Conservation (phyloP, 1,140 invertebrate genomes). For the Streblospio benedicti region DNA sequence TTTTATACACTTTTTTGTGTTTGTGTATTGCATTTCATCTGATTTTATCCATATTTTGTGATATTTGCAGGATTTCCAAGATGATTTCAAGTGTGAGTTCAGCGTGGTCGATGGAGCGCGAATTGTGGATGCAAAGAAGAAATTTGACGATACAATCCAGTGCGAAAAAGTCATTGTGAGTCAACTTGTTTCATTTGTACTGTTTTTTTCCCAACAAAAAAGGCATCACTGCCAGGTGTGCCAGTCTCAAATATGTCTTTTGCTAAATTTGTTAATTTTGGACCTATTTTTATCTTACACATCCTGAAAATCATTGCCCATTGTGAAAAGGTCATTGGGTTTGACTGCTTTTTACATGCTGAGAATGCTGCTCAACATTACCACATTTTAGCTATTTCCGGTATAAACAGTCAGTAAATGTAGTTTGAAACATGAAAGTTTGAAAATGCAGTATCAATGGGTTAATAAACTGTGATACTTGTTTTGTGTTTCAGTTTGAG, state of each 20-base stretch:
- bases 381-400: no score
- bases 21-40: no score
- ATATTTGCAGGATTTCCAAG: slow-evolving; percentile 15
- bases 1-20: no score
- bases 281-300: no score
- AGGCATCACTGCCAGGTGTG: no score
- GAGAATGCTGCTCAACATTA: neutral
- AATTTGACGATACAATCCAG: neutral
- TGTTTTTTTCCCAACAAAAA: neutral
- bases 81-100: slow-evolving; percentile 13
- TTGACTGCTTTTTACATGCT: no score
- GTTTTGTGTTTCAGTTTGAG: slow-evolving; percentile 30
- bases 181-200: neutral
- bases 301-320: no score
- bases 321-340: no score
- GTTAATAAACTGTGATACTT: neutral
- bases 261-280: no score
- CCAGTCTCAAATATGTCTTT: no score
- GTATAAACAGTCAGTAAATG: neutral
- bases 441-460: neutral
- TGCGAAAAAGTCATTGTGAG: slow-evolving; percentile 1
- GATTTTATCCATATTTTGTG: no score
- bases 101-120: slow-evolving; percentile 6
- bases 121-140: neutral
- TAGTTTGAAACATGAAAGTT: neutral